Percentiles rank a stretch among this genome's conserved stretches.
phyloP scores from a whole-genome alignment of 2,113 vertebrate species.

The Lepus americanus region DNA sequence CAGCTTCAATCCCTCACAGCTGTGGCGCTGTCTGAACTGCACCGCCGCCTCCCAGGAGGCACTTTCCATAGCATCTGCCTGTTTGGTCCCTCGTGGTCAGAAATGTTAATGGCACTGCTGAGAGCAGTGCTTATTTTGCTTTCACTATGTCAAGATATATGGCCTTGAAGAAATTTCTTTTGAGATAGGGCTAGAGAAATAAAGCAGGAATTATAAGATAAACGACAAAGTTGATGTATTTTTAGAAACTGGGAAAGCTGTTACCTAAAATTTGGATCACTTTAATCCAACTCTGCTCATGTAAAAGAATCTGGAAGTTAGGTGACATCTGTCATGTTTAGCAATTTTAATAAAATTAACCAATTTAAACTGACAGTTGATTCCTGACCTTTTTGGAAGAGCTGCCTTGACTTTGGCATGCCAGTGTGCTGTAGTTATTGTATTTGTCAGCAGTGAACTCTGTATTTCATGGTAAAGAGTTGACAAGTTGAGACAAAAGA shows the following conservation, averaged over 20 bases:
- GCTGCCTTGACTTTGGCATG: conserved; percentile 57
- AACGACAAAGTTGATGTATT: conserved; percentile 1
- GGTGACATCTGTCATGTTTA: conserved; percentile 63
- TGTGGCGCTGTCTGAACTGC: conserved; percentile 78
- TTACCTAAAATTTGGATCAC: not conserved
- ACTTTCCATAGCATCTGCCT: conserved; percentile 81
- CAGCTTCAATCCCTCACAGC: conserved; percentile 87
- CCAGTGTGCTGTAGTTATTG: not conserved
- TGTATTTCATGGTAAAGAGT: conserved; percentile 66
- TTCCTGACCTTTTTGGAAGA: conserved; percentile 33
- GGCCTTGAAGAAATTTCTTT: conserved; percentile 73
- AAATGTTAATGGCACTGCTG: conserved; percentile 80
- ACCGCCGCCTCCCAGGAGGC: conserved; percentile 60
- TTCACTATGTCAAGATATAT: conserved; percentile 72
- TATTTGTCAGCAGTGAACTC: conserved; percentile 80
- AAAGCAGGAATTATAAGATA: conserved; percentile 60
- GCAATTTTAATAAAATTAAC: conserved; percentile 64
- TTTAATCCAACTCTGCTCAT: conserved; percentile 34
- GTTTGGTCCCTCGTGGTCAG: conserved; percentile 75
- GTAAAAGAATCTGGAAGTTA: conserved; percentile 23
- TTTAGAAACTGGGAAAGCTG: conserved; percentile 49
- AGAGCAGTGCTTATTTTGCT: conserved; percentile 83
- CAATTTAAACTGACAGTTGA: conserved; percentile 63
- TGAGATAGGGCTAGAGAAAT: conserved; percentile 59
- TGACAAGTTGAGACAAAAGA: conserved; percentile 79